Evolutionary conservation across 2,888 invertebrate species (phyloP), one percentile per base, ranked within the genome.

Genomic region (Gordius sp.): DNA sequence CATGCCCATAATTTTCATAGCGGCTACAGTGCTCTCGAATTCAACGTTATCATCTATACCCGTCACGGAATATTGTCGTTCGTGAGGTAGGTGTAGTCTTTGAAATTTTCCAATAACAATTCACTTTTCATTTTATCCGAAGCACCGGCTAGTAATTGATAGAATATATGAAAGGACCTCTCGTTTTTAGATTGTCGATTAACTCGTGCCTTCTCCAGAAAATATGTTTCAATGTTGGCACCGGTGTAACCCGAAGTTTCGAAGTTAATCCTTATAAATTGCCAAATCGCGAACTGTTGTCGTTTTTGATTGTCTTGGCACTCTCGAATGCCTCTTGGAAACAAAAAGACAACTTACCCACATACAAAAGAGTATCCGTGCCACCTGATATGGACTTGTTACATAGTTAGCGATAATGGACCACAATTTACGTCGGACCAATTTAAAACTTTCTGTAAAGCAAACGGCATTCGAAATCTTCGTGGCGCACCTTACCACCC

Each of bases 281-380:
- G 99, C 66, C 97, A 73, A 97, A 99, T 79, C 97, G 79, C 54
- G 97, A 97, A 47, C 97, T 97, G 72, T 99, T 99, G 75, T 99
- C 97, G 75, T 99, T 99, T 73, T 97, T 97, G 65, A 97, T 91
- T 56, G 97, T 99, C 72, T 99, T 99, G 59, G 97, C 97, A 74
- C 99, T 99, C 67, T 97, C 97, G 69, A 99, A 99, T 57, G 97
- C 93, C 75, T 99, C 97, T n/a, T n/a, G n/a, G n/a, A n/a, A n/a
- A n/a, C n/a, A n/a, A n/a, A n/a, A n/a, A n/a, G n/a, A n/a, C n/a
- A n/a, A n/a, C n/a, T n/a, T n/a, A n/a, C n/a, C n/a, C n/a, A n/a
- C n/a, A n/a, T n/a, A n/a, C n/a, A n/a, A n/a, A n/a, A n/a, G n/a
- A n/a, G n/a, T n/a, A n/a, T n/a, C n/a, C n/a, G n/a, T n/a, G n/a